Conservation (phyloP, 2,888 invertebrate genomes). For the Agrenia bidenticulata region DNA sequence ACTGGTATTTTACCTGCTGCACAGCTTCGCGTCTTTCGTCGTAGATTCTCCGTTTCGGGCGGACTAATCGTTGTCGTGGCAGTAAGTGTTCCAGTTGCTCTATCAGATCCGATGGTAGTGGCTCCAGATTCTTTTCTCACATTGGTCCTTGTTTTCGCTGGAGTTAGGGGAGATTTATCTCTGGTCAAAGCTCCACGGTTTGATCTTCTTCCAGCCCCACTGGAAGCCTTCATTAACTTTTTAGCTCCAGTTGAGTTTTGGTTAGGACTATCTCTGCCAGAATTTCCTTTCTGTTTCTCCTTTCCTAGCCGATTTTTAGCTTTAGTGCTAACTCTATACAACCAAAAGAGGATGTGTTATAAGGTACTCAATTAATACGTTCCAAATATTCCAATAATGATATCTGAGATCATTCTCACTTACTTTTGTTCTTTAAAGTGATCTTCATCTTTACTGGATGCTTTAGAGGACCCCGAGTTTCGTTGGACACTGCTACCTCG, state of each 20-base stretch:
- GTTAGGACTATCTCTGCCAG: slow-evolving; percentile 32
- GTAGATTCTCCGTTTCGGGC: slow-evolving; percentile 49
- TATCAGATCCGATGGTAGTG: slow-evolving; percentile 22
- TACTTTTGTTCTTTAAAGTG: slow-evolving; percentile 32
- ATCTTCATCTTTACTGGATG: slow-evolving; percentile 39
- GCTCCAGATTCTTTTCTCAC: slow-evolving; percentile 36
- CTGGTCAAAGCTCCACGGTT: slow-evolving; percentile 18
- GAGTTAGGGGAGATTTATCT: slow-evolving; percentile 45
- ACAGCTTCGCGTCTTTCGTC: slow-evolving; percentile 52
- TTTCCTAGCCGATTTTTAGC: not conserved
- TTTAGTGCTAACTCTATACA: not conserved
- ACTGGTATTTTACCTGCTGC: slow-evolving; percentile 49
- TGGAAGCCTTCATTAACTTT: slow-evolving; percentile 25
- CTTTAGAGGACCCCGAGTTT: slow-evolving; percentile 30
- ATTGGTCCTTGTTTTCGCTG: slow-evolving; percentile 49
- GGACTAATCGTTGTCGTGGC: not conserved
- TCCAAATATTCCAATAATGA: no score
- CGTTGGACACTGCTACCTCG: slow-evolving; percentile 51
- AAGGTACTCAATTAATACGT: no score
- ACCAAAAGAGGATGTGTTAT: no score
- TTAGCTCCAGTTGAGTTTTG: slow-evolving; percentile 18
- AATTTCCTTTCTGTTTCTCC: slow-evolving; percentile 24
- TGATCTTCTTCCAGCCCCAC: slow-evolving; percentile 3
- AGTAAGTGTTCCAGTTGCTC: slow-evolving; percentile 8
- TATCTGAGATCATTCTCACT: no score